Conservation (phyloP, 1,140 invertebrate species). For the Rhagoletis zephyria region DNA sequence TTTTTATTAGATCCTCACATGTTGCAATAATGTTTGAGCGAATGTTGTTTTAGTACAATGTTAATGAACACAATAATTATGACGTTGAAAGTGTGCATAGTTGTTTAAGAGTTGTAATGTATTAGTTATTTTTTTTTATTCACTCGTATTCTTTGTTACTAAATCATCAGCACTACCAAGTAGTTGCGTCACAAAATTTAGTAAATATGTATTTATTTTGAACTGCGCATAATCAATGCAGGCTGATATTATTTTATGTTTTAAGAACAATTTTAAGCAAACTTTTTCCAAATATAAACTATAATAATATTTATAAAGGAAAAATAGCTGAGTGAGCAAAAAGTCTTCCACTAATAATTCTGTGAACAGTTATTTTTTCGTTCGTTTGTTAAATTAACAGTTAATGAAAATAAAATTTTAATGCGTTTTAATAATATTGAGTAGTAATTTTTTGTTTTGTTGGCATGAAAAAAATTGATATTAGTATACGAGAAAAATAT, state of each 20-base stretch:
- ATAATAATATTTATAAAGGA: constrained; percentile 12
- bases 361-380: constrained; percentile 42
- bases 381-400: constrained; percentile 50
- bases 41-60: constrained; percentile 13
- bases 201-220: constrained; percentile 13
- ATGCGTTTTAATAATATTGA: constrained; percentile 36
- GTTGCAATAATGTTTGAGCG: neutral
- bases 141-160: constrained; percentile 31
- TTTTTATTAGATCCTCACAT: constrained; percentile 12
- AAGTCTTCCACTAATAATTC: constrained; percentile 30
- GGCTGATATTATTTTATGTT: constrained; percentile 47
- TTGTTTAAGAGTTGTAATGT: constrained; percentile 42
- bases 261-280: constrained; percentile 9
- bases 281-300: neutral
- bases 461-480: constrained; percentile 10
- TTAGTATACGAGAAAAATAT: neutral
- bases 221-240: neutral
- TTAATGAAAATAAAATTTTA: constrained; percentile 50
- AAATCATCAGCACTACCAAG: constrained; percentile 39
- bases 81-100: constrained; percentile 15
- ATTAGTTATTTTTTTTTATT: constrained; percentile 43
- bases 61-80: neutral
- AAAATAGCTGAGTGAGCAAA: neutral
- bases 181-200: constrained; percentile 38
- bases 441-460: constrained; percentile 37